Percentiles rank a stretch among this genome's conserved stretches.
Conservation (phyloP, 2,797 vertebrate species). For the Pipistrellus pipistrellus region DNA sequence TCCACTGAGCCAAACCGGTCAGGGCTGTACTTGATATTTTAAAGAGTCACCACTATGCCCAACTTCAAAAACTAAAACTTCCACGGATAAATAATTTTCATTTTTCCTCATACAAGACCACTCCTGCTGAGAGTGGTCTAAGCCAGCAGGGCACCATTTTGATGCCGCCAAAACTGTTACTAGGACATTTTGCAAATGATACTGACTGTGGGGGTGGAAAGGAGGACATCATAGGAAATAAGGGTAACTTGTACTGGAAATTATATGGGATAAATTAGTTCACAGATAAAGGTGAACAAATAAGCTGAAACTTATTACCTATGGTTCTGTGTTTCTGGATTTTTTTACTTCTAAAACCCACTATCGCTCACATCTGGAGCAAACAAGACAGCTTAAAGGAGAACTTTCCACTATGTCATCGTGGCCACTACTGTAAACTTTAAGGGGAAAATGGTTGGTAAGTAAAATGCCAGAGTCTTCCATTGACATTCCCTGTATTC, state of each 20-base stretch:
- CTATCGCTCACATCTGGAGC: background rate
- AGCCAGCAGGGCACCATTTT: background rate
- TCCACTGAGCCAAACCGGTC: too few relatives aligned
- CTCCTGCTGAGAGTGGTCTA: too few relatives aligned
- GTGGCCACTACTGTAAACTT: background rate
- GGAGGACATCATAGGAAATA: background rate
- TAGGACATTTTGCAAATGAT: background rate
- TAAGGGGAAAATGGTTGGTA: background rate
- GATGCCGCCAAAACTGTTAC: background rate
- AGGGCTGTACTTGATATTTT: background rate
- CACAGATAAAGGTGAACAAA: background rate
- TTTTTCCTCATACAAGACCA: background rate
- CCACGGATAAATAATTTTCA: background rate
- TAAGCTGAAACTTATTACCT: background rate
- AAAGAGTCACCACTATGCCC: background rate
- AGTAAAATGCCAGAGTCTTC: constrained; percentile 16
- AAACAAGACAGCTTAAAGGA: background rate
- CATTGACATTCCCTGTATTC: constrained; percentile 3
- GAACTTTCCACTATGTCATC: background rate
- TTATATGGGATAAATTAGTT: constrained; percentile 3
- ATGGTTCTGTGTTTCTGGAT: constrained; percentile 22
- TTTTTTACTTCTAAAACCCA: constrained; percentile 20
- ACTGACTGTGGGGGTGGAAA: background rate
- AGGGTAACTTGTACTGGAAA: constrained; percentile 19
- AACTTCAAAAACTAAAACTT: constrained; percentile 34